Percentiles rank a stretch among this genome's conserved stretches.
phyloP scores from a whole-genome alignment of 2,888 invertebrate species.

The Agrotis puta region DNA sequence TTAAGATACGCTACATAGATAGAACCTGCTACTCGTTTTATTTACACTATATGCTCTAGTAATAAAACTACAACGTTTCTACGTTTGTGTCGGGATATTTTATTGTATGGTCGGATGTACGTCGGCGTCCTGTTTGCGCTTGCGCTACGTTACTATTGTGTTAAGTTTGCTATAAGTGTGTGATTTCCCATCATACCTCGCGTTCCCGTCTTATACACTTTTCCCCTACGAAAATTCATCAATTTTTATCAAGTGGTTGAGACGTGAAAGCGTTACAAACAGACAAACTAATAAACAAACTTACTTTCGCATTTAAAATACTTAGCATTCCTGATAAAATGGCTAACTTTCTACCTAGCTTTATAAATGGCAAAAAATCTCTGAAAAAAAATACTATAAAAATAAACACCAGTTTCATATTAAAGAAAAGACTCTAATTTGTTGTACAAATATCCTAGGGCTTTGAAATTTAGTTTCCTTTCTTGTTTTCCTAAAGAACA shows the following conservation, averaged over 20 bases:
- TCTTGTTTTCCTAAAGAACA: conserved; percentile 1
- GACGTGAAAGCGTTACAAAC: too few relatives aligned
- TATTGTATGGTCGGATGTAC: background rate
- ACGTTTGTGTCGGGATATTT: background rate
- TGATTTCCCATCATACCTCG: too few relatives aligned
- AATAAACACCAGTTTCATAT: conserved; percentile 3
- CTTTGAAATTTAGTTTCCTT: conserved; percentile 3
- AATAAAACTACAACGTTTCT: conserved; percentile 15
- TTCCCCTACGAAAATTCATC: too few relatives aligned
- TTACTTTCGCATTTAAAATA: too few relatives aligned
- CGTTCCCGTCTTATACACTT: too few relatives aligned
- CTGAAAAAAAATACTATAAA: background rate
- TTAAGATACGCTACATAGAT: conserved; percentile 10
- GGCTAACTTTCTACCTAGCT: background rate
- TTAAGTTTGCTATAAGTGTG: too few relatives aligned
- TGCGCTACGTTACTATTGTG: too few relatives aligned
- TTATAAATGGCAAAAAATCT: background rate
- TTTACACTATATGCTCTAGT: background rate
- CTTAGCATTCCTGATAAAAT: background rate
- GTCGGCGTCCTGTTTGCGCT: too few relatives aligned
- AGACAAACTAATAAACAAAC: too few relatives aligned
- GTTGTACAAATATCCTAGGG: background rate
- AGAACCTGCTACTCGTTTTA: too few relatives aligned
- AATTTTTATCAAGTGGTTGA: too few relatives aligned
- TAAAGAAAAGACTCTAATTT: background rate